These are phyloP conservation scores for Holacanthella duospinosa DNA, from an alignment of 2,888 invertebrate genomes.

Conservation along the genomic window DNA sequence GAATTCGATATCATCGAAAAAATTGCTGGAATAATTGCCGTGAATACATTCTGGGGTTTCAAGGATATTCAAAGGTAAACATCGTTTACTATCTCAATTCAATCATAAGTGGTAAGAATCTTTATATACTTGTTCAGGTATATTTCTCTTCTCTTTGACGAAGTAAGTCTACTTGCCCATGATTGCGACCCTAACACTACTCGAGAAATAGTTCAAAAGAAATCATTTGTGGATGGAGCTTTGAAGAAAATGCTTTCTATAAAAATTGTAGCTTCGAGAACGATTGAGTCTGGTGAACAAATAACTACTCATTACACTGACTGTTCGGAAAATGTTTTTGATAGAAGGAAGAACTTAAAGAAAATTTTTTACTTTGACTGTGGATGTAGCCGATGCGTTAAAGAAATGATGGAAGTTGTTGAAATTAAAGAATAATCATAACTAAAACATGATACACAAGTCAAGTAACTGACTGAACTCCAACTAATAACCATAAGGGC, in stretches of 20 bases:
- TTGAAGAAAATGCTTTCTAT: background rate
- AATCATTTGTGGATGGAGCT: background rate
- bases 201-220: background rate
- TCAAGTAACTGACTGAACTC: too few species aligned
- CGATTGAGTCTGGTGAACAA: background rate
- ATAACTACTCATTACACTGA: background rate
- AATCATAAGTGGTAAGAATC: background rate
- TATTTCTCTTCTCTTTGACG: background rate
- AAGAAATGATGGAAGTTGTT: background rate
- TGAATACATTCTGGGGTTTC: background rate
- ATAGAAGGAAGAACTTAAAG: background rate
- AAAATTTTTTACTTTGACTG: background rate
- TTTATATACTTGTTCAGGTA: background rate
- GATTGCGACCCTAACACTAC: constrained; percentile 2
- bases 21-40: background rate
- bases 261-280: background rate
- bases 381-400: background rate
- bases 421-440: too few species aligned
- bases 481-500: too few species aligned
- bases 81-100: background rate
- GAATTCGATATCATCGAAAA: background rate
- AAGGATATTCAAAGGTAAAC: background rate
- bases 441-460: too few species aligned
- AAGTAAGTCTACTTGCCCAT: background rate
- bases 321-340: background rate